A percentile compares a stretch with the other conserved stretches of the same genome.
Conservation (phyloP, 2,888 invertebrate species). For the Aromia moschata region DNA sequence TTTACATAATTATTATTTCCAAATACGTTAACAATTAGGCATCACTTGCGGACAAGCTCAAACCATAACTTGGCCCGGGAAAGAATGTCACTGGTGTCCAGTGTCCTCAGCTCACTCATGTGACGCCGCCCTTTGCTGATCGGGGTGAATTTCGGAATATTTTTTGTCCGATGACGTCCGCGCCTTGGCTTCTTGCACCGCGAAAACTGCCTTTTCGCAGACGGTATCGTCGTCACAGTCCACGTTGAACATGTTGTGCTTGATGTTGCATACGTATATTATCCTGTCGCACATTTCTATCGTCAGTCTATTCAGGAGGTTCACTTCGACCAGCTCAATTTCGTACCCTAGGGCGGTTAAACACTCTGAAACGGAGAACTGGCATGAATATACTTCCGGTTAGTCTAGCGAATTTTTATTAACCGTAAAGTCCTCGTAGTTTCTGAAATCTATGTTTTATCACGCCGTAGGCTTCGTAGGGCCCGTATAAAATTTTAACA, state of each 20-base stretch:
- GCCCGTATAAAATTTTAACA: constrained; percentile 55
- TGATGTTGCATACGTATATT: constrained; percentile 55
- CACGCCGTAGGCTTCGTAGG: constrained; percentile 54
- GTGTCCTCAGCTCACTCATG: neutral
- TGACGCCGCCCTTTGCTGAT: constrained; percentile 24
- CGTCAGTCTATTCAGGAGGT: constrained; percentile 51
- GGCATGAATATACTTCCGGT: neutral
- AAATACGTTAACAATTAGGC: too few relatives aligned
- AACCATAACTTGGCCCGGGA: constrained; percentile 2
- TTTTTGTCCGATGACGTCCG: constrained; percentile 42
- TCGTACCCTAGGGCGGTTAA: constrained; percentile 44
- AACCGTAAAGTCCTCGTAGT: constrained; percentile 51
- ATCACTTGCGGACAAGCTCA: too few relatives aligned
- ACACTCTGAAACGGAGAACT: constrained; percentile 19
- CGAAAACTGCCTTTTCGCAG: constrained; percentile 46
- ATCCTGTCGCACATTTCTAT: constrained; percentile 51
- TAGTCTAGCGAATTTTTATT: constrained; percentile 1
- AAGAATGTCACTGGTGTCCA: neutral
- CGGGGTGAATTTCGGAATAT: constrained; percentile 35
- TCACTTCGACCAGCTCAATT: constrained; percentile 50
- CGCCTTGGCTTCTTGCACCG: constrained; percentile 49
- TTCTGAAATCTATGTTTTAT: constrained; percentile 54
- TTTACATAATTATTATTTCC: too few relatives aligned
- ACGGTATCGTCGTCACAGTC: constrained; percentile 51
- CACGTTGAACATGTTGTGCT: constrained; percentile 54